phyloP scores from a whole-genome alignment of 37 sponge, comb jelly and placozoan species.

The Tethya wilhelma region DNA sequence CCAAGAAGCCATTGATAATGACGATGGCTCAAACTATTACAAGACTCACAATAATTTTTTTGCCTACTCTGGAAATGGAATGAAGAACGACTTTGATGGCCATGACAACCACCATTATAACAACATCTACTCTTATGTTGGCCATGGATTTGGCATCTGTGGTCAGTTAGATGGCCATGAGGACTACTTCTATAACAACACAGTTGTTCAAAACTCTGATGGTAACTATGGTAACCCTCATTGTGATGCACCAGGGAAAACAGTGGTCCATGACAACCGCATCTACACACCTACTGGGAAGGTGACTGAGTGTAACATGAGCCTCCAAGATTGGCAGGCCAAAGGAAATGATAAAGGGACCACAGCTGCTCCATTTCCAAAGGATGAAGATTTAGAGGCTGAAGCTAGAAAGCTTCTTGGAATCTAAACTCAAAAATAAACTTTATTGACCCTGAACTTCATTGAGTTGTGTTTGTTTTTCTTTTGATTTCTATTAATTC shows the following conservation, averaged over 20 bases:
- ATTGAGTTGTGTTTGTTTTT: too few species aligned
- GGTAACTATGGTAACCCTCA: conserved; percentile 53
- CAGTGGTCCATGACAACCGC: conserved; percentile 58
- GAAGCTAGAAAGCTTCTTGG: conserved; percentile 13
- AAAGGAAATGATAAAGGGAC: conserved; percentile 67
- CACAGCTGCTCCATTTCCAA: conserved; percentile 33
- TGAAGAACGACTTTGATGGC: conserved; percentile 69
- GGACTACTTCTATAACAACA: conserved; percentile 65
- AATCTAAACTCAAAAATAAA: neutral
- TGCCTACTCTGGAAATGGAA: conserved; percentile 59
- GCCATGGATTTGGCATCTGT: conserved; percentile 40
- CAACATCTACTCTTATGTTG: conserved; percentile 61
- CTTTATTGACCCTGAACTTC: too few species aligned
- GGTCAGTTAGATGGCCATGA: conserved; percentile 58
- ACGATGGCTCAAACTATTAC: conserved; percentile 79
- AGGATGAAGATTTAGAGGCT: conserved; percentile 32
- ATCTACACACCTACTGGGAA: conserved; percentile 69
- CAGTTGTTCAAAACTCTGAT: conserved; percentile 46
- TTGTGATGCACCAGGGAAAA: conserved; percentile 52
- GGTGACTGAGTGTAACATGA: conserved; percentile 66
- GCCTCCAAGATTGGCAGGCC: conserved; percentile 65
- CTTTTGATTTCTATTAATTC: too few species aligned
- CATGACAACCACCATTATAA: conserved; percentile 63
- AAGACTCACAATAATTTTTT: conserved; percentile 63
- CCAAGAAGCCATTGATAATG: conserved; percentile 69